Conservation (phyloP, 1,140 invertebrate genomes). For the Melitaea cinxia region DNA sequence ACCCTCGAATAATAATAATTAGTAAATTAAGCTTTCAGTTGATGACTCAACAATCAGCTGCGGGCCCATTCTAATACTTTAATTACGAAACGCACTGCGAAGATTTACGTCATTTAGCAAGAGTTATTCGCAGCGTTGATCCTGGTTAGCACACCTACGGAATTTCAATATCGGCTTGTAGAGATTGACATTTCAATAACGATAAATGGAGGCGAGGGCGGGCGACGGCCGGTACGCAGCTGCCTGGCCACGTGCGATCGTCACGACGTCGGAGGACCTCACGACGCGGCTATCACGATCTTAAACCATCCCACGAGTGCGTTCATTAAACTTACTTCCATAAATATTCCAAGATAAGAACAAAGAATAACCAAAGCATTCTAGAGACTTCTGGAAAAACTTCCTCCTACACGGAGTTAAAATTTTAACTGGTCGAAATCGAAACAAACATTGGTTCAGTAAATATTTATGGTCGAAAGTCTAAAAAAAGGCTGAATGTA, state of each 20-base stretch:
- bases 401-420: too few species aligned
- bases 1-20: too few species aligned
- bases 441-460: too few species aligned
- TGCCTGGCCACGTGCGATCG: conserved; percentile 63
- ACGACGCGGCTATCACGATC: conserved; percentile 61
- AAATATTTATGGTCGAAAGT: too few species aligned
- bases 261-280: conserved; percentile 59
- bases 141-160: conserved; percentile 33
- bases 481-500: too few species aligned
- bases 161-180: conserved; percentile 36
- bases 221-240: conserved; percentile 43
- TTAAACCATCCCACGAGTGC: conserved; percentile 33
- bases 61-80: conserved; percentile 32
- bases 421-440: too few species aligned
- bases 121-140: conserved; percentile 27
- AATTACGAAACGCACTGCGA: conserved; percentile 33
- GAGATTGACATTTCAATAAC: conserved; percentile 54
- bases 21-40: conserved; percentile 1
- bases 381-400: too few species aligned
- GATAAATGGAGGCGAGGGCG: conserved; percentile 47
- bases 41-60: conserved; percentile 34
- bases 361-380: not conserved
- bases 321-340: conserved; percentile 18
- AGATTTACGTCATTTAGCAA: conserved; percentile 31
- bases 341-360: conserved; percentile 7